Percentiles rank a stretch among this genome's conserved stretches.
phyloP scores from a whole-genome alignment of 2,113 vertebrate genomes.

The Sinocyclocheilus maitianheensis region DNA sequence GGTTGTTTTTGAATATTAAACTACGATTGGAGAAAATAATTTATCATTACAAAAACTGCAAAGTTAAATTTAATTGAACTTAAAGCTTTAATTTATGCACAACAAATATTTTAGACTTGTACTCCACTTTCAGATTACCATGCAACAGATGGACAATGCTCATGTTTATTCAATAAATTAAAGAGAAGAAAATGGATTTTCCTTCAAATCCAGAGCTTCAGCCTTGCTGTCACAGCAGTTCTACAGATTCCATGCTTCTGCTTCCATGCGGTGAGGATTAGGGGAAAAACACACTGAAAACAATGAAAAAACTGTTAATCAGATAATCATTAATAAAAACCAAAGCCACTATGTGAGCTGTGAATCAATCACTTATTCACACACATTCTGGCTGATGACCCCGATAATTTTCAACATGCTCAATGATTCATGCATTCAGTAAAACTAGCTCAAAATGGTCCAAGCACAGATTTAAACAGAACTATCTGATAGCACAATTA shows the following conservation, averaged over 20 bases:
- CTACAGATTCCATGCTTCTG: slow-evolving; percentile 14
- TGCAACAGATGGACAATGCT: not conserved
- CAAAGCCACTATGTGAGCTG: not conserved
- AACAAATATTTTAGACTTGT: not conserved
- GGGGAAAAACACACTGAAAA: slow-evolving; percentile 13
- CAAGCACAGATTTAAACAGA: slow-evolving; percentile 26
- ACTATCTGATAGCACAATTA: slow-evolving; percentile 41
- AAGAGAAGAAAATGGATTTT: slow-evolving; percentile 32
- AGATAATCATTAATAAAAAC: slow-evolving; percentile 11
- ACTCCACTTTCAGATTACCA: not conserved
- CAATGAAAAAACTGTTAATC: slow-evolving; percentile 12
- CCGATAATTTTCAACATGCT: slow-evolving; percentile 6
- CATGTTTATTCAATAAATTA: slow-evolving; percentile 13
- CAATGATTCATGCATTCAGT: slow-evolving; percentile 34
- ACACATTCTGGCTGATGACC: not conserved
- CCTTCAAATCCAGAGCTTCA: not conserved
- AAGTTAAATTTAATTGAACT: not conserved
- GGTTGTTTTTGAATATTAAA: not conserved
- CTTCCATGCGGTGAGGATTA: not conserved
- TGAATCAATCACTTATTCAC: not conserved
- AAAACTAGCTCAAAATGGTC: not conserved
- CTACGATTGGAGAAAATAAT: not conserved
- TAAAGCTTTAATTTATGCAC: not conserved
- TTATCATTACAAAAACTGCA: not conserved
- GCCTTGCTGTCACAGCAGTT: slow-evolving; percentile 42